Conservation (phyloP, 2,888 invertebrate species). For the Aphidius colemani region DNA sequence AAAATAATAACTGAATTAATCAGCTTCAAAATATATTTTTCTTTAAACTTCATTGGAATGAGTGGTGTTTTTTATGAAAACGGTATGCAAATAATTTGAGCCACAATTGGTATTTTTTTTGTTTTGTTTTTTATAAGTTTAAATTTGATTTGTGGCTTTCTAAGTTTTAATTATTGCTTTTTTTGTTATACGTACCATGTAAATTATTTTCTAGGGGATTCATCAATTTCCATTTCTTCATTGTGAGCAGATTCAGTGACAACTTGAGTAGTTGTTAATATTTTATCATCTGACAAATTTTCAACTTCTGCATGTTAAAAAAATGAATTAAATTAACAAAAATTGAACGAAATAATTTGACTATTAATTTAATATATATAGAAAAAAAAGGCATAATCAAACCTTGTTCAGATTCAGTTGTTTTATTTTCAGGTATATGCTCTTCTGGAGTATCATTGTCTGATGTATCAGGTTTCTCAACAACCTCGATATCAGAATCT, state of each 20-base stretch:
- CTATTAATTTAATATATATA: constrained; percentile 7
- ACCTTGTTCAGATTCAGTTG: too few species aligned
- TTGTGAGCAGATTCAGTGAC: constrained; percentile 27
- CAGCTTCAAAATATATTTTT: background rate
- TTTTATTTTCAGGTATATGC: constrained; percentile 24
- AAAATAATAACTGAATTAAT: constrained; percentile 9
- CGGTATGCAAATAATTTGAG: constrained; percentile 35
- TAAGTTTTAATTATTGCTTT: background rate
- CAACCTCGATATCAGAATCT: constrained; percentile 57
- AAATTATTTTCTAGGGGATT: constrained; percentile 39
- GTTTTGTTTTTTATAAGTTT: constrained; percentile 7
- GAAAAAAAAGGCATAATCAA: too few species aligned
- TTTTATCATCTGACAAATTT: constrained; percentile 13
- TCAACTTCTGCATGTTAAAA: constrained; percentile 2
- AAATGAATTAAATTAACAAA: background rate
- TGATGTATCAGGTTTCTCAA: constrained; percentile 49
- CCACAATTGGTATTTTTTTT: constrained; percentile 36
- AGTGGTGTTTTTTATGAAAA: constrained; percentile 33
- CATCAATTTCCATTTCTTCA: constrained; percentile 45
- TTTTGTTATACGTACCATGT: constrained; percentile 26
- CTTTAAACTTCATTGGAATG: constrained; percentile 31
- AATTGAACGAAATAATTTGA: background rate
- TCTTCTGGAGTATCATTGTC: constrained; percentile 35
- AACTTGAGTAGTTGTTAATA: constrained; percentile 7
- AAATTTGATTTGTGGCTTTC: too few species aligned